Evolutionary conservation across 2,888 invertebrate genomes (phyloP).

Genomic region (Drosophila buzzatii): DNA sequence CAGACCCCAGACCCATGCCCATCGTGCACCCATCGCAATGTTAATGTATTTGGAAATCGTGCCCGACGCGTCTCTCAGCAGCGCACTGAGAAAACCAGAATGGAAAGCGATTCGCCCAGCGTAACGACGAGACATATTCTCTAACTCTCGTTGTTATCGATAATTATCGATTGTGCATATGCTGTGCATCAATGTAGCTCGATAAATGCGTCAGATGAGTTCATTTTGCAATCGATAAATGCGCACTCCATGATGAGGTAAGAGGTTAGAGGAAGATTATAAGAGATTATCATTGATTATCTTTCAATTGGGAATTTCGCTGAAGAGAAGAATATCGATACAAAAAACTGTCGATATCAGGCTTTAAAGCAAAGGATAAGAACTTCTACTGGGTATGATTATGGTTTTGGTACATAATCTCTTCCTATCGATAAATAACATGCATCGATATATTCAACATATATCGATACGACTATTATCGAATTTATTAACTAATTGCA

Average conservation of each 20-base stretch:
- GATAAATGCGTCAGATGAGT: no score
- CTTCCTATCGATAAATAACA: neutral
- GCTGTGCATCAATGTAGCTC: neutral
- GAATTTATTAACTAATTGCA: no score
- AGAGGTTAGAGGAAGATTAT: neutral
- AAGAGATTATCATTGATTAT: no score
- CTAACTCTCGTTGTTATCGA: slow-evolving; percentile 25
- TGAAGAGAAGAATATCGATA: no score
- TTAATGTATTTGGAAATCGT: slow-evolving; percentile 83
- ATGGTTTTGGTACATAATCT: no score
- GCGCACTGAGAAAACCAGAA: slow-evolving; percentile 63
- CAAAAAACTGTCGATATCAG: no score
- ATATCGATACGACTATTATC: neutral
- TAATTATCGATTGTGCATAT: slow-evolving; percentile 18
- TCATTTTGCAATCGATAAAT: neutral
- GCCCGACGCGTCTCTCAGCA: slow-evolving; percentile 49
- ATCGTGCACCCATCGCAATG: slow-evolving; percentile 77
- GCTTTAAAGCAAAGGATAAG: no score
- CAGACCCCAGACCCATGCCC: slow-evolving; percentile 27
- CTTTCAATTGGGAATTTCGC: no score
- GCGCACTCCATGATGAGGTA: neutral
- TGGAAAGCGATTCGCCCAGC: slow-evolving; percentile 45
- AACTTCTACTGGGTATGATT: no score
- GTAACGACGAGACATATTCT: slow-evolving; percentile 34
- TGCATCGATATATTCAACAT: neutral